Percentiles rank a stretch among this genome's conserved stretches.
These are phyloP conservation scores for Narcine bancroftii DNA, from an alignment of 2,113 vertebrate genomes.

Conservation along the genomic window DNA sequence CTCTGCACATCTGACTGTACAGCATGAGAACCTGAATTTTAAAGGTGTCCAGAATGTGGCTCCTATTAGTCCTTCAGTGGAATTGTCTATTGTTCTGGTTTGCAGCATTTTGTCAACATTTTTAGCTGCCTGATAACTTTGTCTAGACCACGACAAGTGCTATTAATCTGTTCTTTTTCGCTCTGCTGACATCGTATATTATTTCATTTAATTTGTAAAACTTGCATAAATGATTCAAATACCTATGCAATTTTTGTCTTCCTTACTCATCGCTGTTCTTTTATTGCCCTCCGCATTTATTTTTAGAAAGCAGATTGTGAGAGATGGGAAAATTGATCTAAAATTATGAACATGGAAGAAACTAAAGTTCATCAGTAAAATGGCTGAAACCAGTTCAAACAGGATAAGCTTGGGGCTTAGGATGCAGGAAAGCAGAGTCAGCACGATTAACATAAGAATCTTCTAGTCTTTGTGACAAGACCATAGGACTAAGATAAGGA, in stretches of 20 bases:
- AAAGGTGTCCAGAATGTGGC: background rate
- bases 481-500: too few species aligned
- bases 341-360: too few species aligned
- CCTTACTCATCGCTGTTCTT: background rate
- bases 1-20: background rate
- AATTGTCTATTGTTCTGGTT: background rate
- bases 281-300: background rate
- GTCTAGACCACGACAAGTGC: background rate
- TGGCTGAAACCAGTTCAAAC: too few species aligned
- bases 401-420: too few species aligned
- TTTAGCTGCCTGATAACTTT: background rate
- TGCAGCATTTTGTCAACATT: background rate
- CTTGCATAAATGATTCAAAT: background rate
- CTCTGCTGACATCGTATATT: background rate
- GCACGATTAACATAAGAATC: too few species aligned
- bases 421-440: too few species aligned
- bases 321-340: too few species aligned
- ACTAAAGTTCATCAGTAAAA: too few species aligned
- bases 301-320: background rate
- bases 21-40: background rate
- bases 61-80: background rate
- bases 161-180: background rate
- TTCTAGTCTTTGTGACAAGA: too few species aligned
- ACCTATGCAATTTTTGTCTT: background rate
- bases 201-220: background rate